Evolutionary conservation across 2,113 vertebrate genomes (phyloP), one percentile per base, ranked within the genome.

Genomic region (Micromys minutus): DNA sequence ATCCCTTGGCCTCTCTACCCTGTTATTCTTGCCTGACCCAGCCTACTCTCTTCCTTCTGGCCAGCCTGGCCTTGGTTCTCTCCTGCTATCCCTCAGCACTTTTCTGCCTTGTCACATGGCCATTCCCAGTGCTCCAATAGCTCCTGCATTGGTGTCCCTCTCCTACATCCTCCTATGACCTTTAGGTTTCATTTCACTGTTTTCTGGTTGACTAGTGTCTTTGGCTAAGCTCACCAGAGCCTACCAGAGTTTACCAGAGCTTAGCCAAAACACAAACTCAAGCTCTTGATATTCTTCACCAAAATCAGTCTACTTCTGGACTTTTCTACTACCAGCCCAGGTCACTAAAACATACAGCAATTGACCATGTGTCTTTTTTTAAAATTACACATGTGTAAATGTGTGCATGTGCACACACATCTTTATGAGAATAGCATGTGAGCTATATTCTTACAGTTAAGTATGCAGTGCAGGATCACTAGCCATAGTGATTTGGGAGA

Each of bases 71-170:
- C 22, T 1, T 47, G 8, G 72, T 4, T 50, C 13, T 50, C 50
- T 11, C 24, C 13, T 90, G 12, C 50, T 88, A 9, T 21, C 57
- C 34, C 39, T 67, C 52, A 63, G 36, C 8, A 7, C 45, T 57
- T 21, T 6, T 2, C 4, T 50, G 21, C 19, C 50, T 13, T 13
- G 45, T 15, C 10, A 12, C 34, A 8, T 29, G 24, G 5, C 87
- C 36, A 26, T 5, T 1, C 31, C 3, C 0, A 6, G 11, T 19
- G 29, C 75, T 69, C 24, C 3, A 22, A 9, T 21, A 12, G 42
- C 11, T 47, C 34, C n/a, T 59, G 85, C n/a, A 29, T 34, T 0
- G 13, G 45, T 21, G 2, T 16, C 10, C 50, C 57, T 15, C 8
- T 26, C 47, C n/a, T 17, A 36, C 11, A 31, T 16, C 29, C 2